Percentiles rank a stretch among this genome's conserved stretches.
Evolutionary conservation across 2,113 vertebrate species (phyloP).

Genomic region (Gobiocypris rarus): DNA sequence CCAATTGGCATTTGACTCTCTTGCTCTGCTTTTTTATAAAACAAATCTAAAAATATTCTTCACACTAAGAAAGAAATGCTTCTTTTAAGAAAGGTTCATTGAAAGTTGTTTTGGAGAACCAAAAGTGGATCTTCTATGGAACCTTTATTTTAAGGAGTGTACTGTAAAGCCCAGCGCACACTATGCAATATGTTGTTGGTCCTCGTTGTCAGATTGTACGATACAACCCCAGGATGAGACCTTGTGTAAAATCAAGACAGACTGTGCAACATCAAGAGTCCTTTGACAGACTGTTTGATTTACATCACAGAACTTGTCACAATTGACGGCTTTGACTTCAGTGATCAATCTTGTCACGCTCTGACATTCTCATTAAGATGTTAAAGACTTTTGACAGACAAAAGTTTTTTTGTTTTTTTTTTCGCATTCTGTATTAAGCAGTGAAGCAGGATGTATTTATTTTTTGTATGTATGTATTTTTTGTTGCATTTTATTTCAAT

Average conservation of each 20-base stretch:
- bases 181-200: neutral
- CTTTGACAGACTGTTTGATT: neutral
- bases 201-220: neutral
- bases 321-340: neutral
- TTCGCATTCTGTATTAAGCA: neutral
- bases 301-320: neutral
- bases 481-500: too few relatives aligned
- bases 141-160: too few relatives aligned
- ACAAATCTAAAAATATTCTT: neutral
- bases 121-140: too few relatives aligned
- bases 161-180: neutral
- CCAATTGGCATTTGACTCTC: constrained; percentile 1
- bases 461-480: too few relatives aligned
- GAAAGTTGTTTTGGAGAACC: too few relatives aligned
- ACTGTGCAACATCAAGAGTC: neutral
- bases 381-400: neutral
- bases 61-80: too few relatives aligned
- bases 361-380: neutral
- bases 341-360: neutral
- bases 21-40: neutral
- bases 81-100: too few relatives aligned
- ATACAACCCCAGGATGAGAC: neutral
- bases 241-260: neutral
- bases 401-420: neutral
- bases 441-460: neutral